These are phyloP conservation scores for Nothocercus nigrocapillus DNA, from an alignment of 2,113 vertebrate genomes.

Conservation along the genomic window DNA sequence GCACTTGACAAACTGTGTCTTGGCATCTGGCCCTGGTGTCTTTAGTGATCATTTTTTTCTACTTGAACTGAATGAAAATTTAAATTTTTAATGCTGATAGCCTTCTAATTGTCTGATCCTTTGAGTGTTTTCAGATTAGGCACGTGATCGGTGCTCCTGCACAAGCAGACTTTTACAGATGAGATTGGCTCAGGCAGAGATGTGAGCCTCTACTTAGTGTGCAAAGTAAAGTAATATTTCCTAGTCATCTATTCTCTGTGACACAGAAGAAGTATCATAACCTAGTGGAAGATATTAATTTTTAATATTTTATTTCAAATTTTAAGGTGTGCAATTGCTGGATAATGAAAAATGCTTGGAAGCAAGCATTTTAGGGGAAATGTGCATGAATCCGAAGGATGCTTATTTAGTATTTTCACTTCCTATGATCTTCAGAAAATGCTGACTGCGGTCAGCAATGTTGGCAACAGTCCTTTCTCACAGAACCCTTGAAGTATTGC, in stretches of 20 bases:
- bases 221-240: slow-evolving; percentile 3
- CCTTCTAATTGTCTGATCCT: slow-evolving; percentile 24
- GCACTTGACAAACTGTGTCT: not conserved
- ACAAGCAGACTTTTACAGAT: not conserved
- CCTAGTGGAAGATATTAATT: slow-evolving; percentile 40
- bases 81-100: slow-evolving; percentile 13
- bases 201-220: not conserved
- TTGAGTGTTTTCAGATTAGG: not conserved
- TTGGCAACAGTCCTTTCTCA: slow-evolving; percentile 54
- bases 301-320: slow-evolving; percentile 65
- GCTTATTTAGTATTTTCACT: slow-evolving; percentile 68
- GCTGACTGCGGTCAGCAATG: slow-evolving; percentile 55
- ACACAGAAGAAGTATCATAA: slow-evolving; percentile 25
- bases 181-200: not conserved
- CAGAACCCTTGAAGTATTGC: slow-evolving; percentile 45
- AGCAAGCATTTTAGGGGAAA: slow-evolving; percentile 25
- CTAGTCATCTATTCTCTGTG: slow-evolving; percentile 24
- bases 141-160: not conserved
- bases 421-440: slow-evolving; percentile 61
- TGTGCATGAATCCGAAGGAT: slow-evolving; percentile 40
- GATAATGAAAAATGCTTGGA: slow-evolving; percentile 50
- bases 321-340: slow-evolving; percentile 27
- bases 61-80: slow-evolving; percentile 5
- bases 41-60: not conserved
- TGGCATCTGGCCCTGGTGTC: not conserved